A percentile compares a stretch with the other conserved stretches of the same genome.
Evolutionary conservation across 2,113 vertebrate species (phyloP).

Genomic region (Colius striatus): DNA sequence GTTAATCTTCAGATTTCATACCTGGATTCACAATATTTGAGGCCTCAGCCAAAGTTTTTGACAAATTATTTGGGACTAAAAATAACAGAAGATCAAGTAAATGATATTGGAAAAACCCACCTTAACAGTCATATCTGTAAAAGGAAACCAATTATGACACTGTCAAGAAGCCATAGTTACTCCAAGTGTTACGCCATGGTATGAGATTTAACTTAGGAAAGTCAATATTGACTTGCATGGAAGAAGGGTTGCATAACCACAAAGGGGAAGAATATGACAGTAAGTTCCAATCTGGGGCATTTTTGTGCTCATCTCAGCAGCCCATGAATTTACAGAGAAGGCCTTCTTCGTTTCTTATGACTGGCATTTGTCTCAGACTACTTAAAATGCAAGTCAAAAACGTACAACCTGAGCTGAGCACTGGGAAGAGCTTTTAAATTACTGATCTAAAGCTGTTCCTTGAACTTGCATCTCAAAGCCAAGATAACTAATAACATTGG

Average conservation of each 20-base stretch:
- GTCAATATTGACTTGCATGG: not conserved
- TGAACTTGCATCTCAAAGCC: not conserved
- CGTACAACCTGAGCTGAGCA: not conserved
- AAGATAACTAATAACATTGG: not conserved
- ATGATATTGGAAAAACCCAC: not conserved
- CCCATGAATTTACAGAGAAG: not conserved
- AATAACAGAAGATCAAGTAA: not conserved
- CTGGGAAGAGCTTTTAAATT: not conserved
- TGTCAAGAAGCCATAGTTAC: not conserved
- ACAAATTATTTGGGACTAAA: not conserved
- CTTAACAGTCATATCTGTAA: not conserved
- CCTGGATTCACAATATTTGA: not conserved
- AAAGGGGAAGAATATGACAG: not conserved
- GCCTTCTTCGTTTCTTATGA: not conserved
- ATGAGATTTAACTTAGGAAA: not conserved
- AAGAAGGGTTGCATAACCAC: not conserved
- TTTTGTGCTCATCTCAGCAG: not conserved
- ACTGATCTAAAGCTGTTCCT: not conserved
- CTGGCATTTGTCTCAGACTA: not conserved
- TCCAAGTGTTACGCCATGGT: rapidly evolving
- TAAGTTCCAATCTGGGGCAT: not conserved
- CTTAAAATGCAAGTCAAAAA: not conserved
- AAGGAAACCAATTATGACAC: not conserved
- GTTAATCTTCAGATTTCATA: not conserved
- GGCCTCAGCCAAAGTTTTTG: not conserved